A percentile compares a stretch with the other conserved stretches of the same genome.
These are phyloP conservation scores for Salvelinus sp. DNA, from an alignment of 2,113 vertebrate species.

Conservation along the genomic window DNA sequence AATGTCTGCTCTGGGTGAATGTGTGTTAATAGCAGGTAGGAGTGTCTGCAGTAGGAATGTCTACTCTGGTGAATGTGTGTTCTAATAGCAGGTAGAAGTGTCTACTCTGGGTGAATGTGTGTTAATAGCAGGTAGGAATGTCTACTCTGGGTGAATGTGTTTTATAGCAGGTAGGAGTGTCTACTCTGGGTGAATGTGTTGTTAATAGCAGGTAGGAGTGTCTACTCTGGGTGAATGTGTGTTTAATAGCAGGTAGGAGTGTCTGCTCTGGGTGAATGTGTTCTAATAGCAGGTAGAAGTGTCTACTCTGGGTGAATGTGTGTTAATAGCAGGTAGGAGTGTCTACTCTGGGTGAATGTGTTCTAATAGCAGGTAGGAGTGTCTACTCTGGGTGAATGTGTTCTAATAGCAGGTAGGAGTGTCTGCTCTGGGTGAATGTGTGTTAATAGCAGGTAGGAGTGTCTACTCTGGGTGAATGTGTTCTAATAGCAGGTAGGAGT, in stretches of 20 bases:
- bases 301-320: too few relatives aligned
- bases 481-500: too few relatives aligned
- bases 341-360: background rate
- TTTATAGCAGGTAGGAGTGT: background rate
- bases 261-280: too few relatives aligned
- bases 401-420: background rate
- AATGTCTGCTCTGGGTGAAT: too few relatives aligned
- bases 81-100: too few relatives aligned
- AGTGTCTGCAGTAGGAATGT: too few relatives aligned
- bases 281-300: too few relatives aligned
- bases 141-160: background rate
- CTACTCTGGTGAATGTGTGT: too few relatives aligned
- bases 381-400: background rate
- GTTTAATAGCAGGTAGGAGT: too few relatives aligned
- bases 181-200: background rate
- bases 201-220: background rate
- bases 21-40: too few relatives aligned
- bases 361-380: background rate
- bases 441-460: background rate
- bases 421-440: background rate
- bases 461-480: background rate
- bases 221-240: background rate
- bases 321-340: too few relatives aligned
- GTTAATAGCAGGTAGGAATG: background rate
- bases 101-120: background rate